Conservation (phyloP, 2,113 vertebrate species). For the Limanda limanda region DNA sequence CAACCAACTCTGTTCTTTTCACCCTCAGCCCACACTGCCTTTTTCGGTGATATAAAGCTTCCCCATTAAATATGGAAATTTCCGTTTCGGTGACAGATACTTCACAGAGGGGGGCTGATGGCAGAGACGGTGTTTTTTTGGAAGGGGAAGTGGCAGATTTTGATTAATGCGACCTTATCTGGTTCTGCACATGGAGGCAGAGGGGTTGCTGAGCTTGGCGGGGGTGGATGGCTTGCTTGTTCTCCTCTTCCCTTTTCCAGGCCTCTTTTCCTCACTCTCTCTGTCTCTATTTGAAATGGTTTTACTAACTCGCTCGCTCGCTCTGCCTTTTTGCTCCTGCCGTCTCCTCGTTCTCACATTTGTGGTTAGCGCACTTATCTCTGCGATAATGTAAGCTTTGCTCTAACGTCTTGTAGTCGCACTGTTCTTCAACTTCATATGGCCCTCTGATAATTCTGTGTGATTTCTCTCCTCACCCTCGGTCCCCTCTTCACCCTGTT, state of each 20-base stretch:
- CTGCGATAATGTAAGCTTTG: conserved; percentile 28
- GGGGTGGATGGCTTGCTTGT: conserved; percentile 76
- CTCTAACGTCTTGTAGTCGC: conserved; percentile 44
- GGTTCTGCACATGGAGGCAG: conserved; percentile 86
- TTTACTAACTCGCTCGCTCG: conserved; percentile 20
- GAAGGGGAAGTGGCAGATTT: conserved; percentile 82
- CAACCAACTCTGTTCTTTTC: conserved; percentile 53
- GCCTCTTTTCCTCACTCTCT: conserved; percentile 43
- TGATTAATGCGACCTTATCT: conserved; percentile 95
- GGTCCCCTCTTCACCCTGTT: conserved; percentile 42
- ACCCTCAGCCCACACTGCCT: conserved; percentile 71
- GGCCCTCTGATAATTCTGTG: conserved; percentile 25
- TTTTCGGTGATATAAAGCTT: conserved; percentile 91
- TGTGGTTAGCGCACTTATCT: conserved; percentile 13
- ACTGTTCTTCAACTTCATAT: conserved; percentile 24
- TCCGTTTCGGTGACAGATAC: conserved; percentile 90
- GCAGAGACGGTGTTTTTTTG: conserved; percentile 69
- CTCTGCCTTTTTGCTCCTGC: conserved; percentile 20
- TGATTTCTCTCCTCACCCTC: conserved; percentile 26
- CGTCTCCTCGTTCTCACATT: conserved; percentile 28
- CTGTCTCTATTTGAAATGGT: conserved; percentile 39
- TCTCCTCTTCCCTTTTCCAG: conserved; percentile 53
- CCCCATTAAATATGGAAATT: conserved; percentile 98
- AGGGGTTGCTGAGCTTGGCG: conserved; percentile 77
- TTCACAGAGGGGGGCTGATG: conserved; percentile 81